Evolutionary conservation across 2,797 vertebrate species (phyloP).

Genomic region (Rhadinocentrus ornatus): DNA sequence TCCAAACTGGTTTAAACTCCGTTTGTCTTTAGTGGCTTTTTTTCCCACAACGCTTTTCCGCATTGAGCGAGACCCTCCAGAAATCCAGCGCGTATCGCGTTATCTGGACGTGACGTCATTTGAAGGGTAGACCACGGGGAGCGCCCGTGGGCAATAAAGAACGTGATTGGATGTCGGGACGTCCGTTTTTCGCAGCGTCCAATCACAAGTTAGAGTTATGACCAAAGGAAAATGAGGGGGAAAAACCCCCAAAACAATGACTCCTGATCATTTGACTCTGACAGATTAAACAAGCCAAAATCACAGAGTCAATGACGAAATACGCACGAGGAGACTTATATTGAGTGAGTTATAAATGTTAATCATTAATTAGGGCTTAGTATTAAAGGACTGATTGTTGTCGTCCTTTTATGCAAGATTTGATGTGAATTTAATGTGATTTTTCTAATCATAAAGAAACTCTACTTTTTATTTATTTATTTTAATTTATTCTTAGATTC

Average conservation of each 20-base stretch:
- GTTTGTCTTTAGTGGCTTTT: neutral
- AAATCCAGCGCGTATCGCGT: constrained; percentile 32
- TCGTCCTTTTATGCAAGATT: neutral
- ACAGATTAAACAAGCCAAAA: constrained; percentile 27
- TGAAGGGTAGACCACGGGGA: neutral
- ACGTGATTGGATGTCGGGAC: constrained; percentile 48
- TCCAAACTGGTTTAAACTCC: neutral
- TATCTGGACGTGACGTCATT: constrained; percentile 64
- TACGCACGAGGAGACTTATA: neutral
- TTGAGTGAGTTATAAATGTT: constrained; percentile 17
- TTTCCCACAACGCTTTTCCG: constrained; percentile 37
- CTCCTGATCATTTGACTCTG: constrained; percentile 57
- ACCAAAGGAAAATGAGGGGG: neutral
- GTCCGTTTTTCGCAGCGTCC: neutral
- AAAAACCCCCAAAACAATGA: constrained; percentile 25
- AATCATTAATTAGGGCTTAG: constrained; percentile 24
- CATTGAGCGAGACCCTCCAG: constrained; percentile 30
- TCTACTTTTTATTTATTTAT: neutral
- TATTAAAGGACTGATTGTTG: neutral
- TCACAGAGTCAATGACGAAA: constrained; percentile 12
- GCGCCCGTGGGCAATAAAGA: neutral
- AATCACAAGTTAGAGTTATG: constrained; percentile 39
- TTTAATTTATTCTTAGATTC: neutral
- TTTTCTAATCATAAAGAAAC: neutral
- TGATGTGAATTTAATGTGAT: too few relatives aligned